A percentile compares a stretch with the other conserved stretches of the same genome.
Conservation (phyloP, 1,140 invertebrate species). For the Papilio polytes region DNA sequence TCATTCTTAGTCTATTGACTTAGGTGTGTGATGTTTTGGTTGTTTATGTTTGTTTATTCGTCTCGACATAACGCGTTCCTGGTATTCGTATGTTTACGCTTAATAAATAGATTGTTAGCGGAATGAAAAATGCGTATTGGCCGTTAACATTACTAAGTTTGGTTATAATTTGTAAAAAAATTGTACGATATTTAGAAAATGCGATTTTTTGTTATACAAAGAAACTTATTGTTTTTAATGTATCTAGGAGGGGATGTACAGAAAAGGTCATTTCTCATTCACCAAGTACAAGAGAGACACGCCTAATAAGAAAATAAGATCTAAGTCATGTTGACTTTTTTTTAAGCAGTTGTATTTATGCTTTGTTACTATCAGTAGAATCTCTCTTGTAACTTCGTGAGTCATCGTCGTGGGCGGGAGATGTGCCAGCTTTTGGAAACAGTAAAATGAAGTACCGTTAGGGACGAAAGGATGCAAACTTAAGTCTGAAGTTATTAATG, state of each 20-base stretch:
- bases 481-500: not conserved
- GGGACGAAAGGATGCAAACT: not conserved
- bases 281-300: no score
- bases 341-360: not conserved
- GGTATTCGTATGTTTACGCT: conserved; percentile 1
- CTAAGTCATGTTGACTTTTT: not conserved
- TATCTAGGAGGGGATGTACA: no score
- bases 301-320: not conserved
- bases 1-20: not conserved
- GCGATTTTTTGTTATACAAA: not conserved
- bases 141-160: not conserved
- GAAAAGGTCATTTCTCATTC: no score
- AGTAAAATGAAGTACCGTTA: conserved; percentile 29
- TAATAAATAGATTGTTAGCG: conserved; percentile 9
- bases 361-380: not conserved
- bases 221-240: no score
- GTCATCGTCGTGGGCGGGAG: conserved; percentile 49
- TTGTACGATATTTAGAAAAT: not conserved
- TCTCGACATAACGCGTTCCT: conserved; percentile 7
- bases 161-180: not conserved
- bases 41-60: not conserved
- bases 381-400: not conserved
- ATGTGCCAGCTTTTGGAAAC: conserved; percentile 23
- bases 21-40: conserved; percentile 8
- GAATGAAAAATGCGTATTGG: not conserved